Evolutionary conservation across 2,113 vertebrate genomes (phyloP).

Genomic region (Piprites chloris): DNA sequence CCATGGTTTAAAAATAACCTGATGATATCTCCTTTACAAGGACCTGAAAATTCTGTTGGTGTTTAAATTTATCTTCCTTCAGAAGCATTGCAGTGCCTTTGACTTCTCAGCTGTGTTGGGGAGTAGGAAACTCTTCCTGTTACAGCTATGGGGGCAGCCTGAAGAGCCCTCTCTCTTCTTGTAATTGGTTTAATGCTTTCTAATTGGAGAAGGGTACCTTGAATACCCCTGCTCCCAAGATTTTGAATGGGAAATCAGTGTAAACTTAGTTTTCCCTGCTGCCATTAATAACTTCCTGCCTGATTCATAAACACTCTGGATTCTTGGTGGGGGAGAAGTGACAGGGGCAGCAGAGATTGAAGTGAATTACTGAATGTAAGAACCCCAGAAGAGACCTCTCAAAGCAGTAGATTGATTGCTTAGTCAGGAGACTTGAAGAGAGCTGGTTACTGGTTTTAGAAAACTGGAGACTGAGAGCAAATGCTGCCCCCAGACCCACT

Average conservation of each 20-base stretch:
- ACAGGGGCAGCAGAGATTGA: background rate
- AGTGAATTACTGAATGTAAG: background rate
- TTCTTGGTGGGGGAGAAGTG: accelerated
- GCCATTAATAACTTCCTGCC: background rate
- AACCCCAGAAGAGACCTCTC: background rate
- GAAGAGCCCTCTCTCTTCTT: background rate
- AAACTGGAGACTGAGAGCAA: background rate
- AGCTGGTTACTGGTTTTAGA: background rate
- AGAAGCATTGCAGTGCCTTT: background rate
- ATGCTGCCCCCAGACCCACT: background rate
- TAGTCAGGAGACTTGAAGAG: background rate
- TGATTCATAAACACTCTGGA: background rate
- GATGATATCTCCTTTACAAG: background rate
- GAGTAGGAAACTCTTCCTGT: background rate
- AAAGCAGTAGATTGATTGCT: background rate
- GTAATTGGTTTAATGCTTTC: background rate
- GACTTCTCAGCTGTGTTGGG: background rate
- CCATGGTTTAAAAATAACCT: background rate
- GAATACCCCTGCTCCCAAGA: background rate
- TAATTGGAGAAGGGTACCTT: background rate
- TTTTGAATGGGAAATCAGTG: background rate
- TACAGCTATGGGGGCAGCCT: background rate
- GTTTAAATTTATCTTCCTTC: background rate
- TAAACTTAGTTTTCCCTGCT: background rate
- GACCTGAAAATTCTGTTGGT: background rate